Conservation (phyloP, 2,888 invertebrate genomes). For the Spisula solida region DNA sequence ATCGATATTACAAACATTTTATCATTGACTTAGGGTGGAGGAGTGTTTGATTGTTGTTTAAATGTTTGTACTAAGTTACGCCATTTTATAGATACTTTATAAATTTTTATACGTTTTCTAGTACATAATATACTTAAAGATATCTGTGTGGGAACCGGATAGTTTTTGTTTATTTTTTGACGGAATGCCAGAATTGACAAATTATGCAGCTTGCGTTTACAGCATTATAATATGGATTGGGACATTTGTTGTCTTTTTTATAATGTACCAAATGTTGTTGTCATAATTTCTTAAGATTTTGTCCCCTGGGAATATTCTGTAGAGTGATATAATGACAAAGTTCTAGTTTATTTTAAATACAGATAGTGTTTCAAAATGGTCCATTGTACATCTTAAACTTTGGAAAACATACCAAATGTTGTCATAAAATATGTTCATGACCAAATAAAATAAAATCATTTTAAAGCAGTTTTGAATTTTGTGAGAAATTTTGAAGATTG, state of each 20-base stretch:
- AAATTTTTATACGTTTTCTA: constrained; percentile 3
- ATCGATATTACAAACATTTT: not conserved
- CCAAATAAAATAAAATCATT: too few species aligned
- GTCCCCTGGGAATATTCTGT: not conserved
- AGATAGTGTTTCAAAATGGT: too few species aligned
- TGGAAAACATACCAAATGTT: not conserved
- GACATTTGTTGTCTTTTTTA: not conserved
- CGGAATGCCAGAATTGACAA: constrained; percentile 23
- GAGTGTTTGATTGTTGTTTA: not conserved
- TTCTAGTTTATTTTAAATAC: too few species aligned
- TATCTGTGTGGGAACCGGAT: not conserved
- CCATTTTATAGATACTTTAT: not conserved
- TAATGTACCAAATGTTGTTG: not conserved
- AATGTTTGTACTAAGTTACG: not conserved
- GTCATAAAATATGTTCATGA: not conserved
- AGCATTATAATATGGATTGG: not conserved
- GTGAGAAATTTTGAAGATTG: too few species aligned
- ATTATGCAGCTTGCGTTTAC: not conserved
- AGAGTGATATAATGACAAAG: not conserved
- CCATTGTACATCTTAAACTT: not conserved
- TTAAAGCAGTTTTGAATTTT: too few species aligned
- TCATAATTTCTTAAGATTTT: not conserved
- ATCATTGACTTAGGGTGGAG: not conserved
- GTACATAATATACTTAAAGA: not conserved
- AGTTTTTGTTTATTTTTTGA: constrained; percentile 9